Percentiles rank a stretch among this genome's conserved stretches.
Evolutionary conservation across 2,888 invertebrate genomes (phyloP).

Genomic region (Phasia obesa): DNA sequence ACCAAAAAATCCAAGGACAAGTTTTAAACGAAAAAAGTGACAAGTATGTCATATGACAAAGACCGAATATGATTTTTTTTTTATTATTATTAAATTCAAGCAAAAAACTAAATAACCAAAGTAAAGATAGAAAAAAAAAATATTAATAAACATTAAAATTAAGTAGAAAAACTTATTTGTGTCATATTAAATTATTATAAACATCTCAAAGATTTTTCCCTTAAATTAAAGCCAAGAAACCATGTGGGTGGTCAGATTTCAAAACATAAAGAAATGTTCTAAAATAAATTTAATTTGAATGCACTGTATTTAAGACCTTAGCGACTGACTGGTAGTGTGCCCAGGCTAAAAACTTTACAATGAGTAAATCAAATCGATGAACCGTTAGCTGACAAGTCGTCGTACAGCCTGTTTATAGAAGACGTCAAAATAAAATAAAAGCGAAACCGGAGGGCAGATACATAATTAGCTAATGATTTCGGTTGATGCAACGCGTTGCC

Average conservation of each 20-base stretch:
- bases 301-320: too few species aligned
- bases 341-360: too few species aligned
- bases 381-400: too few species aligned
- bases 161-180: slow-evolving; percentile 71
- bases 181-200: slow-evolving; percentile 70
- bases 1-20: slow-evolving; percentile 68
- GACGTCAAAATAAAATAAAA: too few species aligned
- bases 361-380: too few species aligned
- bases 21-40: slow-evolving; percentile 62
- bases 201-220: slow-evolving; percentile 37
- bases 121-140: slow-evolving; percentile 27
- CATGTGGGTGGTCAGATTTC: slow-evolving; percentile 63
- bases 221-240: slow-evolving; percentile 25
- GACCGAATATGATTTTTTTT: background rate
- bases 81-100: slow-evolving; percentile 35
- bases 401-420: too few species aligned
- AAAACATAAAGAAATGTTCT: background rate
- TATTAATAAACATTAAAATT: slow-evolving; percentile 60
- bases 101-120: background rate
- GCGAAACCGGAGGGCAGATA: too few species aligned
- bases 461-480: too few species aligned
- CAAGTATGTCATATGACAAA: slow-evolving; percentile 65
- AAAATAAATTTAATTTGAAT: too few species aligned
- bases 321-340: too few species aligned
- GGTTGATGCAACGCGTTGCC: too few species aligned